Evolutionary conservation across 2,888 invertebrate genomes (phyloP).

Genomic region (Bombylius major): DNA sequence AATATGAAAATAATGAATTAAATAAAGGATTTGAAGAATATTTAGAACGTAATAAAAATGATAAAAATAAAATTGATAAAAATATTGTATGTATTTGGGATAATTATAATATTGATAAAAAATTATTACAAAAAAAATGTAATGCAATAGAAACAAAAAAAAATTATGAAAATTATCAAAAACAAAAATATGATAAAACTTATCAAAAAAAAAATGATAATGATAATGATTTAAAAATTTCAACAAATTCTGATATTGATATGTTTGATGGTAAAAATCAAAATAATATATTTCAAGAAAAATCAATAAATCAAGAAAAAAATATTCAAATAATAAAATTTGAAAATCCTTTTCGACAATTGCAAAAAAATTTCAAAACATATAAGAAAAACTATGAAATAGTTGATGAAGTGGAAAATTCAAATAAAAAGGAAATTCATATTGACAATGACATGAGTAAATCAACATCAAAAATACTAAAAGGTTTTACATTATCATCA

Average conservation of each 20-base stretch:
- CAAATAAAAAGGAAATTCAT: no score
- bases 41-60: constrained; percentile 21
- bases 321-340: constrained; percentile 3
- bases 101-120: constrained; percentile 16
- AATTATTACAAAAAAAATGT: constrained; percentile 12
- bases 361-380: constrained; percentile 3
- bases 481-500: no score
- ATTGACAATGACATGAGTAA: no score
- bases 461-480: no score
- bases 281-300: no score
- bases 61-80: constrained; percentile 15
- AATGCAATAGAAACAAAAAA: background rate
- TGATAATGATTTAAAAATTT: no score
- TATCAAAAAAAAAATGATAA: background rate
- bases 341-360: constrained; percentile 16
- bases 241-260: no score
- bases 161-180: background rate
- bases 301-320: no score
- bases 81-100: constrained; percentile 16
- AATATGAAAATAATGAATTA: constrained; percentile 30
- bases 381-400: no score
- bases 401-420: no score
- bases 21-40: constrained; percentile 29
- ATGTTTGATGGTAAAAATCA: no score
- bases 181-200: background rate